Conservation (phyloP, 1,140 invertebrate species). For the Galleria mellonella region DNA sequence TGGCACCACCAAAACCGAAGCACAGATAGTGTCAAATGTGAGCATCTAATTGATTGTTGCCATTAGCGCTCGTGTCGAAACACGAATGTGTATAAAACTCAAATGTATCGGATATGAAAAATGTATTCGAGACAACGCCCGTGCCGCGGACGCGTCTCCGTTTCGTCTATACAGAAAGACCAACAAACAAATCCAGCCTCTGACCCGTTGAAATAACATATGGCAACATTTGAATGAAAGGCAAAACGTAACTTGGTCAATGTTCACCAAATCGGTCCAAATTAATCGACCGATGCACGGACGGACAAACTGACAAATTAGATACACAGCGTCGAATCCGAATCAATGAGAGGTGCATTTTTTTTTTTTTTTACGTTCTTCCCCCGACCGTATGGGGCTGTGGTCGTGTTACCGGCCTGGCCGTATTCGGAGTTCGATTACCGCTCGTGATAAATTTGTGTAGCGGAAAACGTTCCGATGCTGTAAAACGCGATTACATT, state of each 20-base stretch:
- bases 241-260: conserved; percentile 10
- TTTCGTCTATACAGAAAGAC: too few relatives aligned
- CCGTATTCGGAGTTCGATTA: too few relatives aligned
- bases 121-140: conserved; percentile 35
- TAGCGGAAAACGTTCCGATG: too few relatives aligned
- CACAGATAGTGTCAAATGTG: conserved; percentile 17
- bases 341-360: too few relatives aligned
- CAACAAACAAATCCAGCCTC: too few relatives aligned
- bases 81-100: conserved; percentile 39
- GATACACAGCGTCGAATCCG: conserved; percentile 24
- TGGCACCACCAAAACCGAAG: conserved; percentile 5
- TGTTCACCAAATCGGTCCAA: conserved; percentile 42
- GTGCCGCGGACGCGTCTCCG: conserved; percentile 4
- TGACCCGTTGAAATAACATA: neutral
- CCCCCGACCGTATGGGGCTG: too few relatives aligned
- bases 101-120: conserved; percentile 36
- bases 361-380: too few relatives aligned
- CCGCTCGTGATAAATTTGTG: too few relatives aligned
- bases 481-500: too few relatives aligned
- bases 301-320: conserved; percentile 52
- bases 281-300: conserved; percentile 45
- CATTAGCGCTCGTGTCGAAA: conserved; percentile 51
- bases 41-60: conserved; percentile 49
- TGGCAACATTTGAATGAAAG: neutral
- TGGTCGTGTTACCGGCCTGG: too few relatives aligned